phyloP scores from a whole-genome alignment of 2,113 vertebrate species.

The Apus apus region DNA sequence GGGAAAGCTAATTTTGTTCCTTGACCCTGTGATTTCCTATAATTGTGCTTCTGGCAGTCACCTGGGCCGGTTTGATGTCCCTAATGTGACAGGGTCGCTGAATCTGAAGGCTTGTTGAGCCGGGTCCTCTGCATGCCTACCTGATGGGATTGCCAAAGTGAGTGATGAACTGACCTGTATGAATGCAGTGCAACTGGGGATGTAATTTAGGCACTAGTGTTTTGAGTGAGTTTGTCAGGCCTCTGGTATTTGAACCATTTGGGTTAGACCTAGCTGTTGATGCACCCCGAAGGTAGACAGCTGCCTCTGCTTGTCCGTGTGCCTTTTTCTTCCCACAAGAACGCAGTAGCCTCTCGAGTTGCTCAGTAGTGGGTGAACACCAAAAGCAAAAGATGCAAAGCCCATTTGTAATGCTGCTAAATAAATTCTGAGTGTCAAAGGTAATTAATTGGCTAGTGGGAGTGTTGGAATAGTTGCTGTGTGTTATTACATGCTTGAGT shows the following conservation, averaged over 20 bases:
- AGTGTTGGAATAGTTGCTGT: background rate
- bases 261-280: background rate
- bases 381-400: background rate
- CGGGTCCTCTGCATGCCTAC: background rate
- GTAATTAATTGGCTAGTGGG: background rate
- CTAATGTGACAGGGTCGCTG: background rate
- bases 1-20: background rate
- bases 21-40: background rate
- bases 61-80: background rate
- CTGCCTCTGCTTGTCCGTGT: background rate
- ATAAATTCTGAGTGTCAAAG: background rate
- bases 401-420: background rate
- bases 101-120: background rate
- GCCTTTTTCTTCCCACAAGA: background rate
- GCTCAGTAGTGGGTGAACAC: background rate
- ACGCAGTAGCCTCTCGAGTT: background rate
- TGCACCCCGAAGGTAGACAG: background rate
- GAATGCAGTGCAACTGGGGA: background rate
- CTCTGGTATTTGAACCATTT: background rate
- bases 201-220: rapidly evolving
- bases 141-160: background rate
- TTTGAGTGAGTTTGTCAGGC: background rate
- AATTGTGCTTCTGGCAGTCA: background rate
- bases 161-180: rapidly evolving
- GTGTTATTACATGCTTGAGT: background rate